These are phyloP conservation scores for Halocynthia roretzi DNA, from an alignment of 23 tunicate genomes.

Conservation along the genomic window DNA sequence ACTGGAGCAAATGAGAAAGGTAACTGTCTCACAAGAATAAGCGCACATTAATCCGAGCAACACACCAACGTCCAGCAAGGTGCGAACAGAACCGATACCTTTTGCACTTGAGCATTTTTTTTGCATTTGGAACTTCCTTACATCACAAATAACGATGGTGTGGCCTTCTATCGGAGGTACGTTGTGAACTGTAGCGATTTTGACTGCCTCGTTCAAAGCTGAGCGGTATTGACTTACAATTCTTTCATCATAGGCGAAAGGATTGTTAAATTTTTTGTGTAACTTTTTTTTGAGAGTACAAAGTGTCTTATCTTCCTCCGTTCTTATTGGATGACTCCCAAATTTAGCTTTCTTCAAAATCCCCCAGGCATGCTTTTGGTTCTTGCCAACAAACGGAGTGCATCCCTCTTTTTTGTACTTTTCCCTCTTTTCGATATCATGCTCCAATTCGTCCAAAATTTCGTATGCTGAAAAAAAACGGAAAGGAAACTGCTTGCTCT, in stretches of 20 bases:
- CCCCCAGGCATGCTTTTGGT: not conserved
- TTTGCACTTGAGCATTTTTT: constrained; percentile 18
- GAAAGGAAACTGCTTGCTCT: constrained; percentile 59
- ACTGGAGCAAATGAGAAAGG: constrained; percentile 19
- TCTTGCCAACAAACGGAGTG: constrained; percentile 1
- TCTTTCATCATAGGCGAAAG: constrained; percentile 16
- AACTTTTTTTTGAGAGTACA: constrained; percentile 7
- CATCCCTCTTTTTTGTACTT: constrained; percentile 24
- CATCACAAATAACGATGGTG: constrained; percentile 46
- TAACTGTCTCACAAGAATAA: constrained; percentile 36
- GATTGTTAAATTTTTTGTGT: constrained; percentile 10
- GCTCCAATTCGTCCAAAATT: constrained; percentile 36
- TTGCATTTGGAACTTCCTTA: not conserved
- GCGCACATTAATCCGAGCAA: constrained; percentile 54
- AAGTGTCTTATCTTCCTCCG: constrained; percentile 25
- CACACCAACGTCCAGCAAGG: constrained; percentile 28
- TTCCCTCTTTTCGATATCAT: constrained; percentile 30
- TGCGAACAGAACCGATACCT: constrained; percentile 30
- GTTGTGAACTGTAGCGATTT: constrained; percentile 32
- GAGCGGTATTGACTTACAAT: constrained; percentile 35
- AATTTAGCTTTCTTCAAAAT: constrained; percentile 8
- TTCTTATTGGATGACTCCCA: constrained; percentile 5
- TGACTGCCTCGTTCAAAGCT: constrained; percentile 31
- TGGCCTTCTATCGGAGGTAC: constrained; percentile 51
- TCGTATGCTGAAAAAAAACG: constrained; percentile 59